Evolutionary conservation across 2,888 invertebrate species (phyloP).

Genomic region (Cancer borealis): DNA sequence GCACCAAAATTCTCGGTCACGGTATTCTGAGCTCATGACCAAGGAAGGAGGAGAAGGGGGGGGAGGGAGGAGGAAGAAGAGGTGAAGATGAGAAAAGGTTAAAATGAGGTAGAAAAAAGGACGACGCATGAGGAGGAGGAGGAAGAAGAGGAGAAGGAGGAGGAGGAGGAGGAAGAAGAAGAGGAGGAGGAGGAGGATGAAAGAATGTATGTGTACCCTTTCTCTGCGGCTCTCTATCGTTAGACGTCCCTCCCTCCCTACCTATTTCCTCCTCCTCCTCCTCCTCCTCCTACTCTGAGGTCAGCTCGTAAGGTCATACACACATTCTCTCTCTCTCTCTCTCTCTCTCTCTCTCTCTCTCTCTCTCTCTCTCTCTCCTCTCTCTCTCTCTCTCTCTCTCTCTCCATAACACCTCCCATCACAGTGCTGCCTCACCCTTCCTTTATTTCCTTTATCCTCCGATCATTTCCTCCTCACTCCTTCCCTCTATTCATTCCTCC

Average conservation of each 20-base stretch:
- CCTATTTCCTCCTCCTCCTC: neutral
- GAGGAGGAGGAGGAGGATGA: neutral
- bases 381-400: constrained; percentile 51
- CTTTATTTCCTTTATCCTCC: neutral
- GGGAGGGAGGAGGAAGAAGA: neutral
- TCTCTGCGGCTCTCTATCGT: neutral
- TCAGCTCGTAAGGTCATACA: neutral
- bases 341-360: neutral
- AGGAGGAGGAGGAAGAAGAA: neutral
- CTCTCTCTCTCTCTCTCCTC: constrained; percentile 41
- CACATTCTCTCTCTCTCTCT: neutral
- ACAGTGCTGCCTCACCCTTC: neutral
- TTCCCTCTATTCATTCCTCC: neutral
- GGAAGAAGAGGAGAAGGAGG: constrained; percentile 22
- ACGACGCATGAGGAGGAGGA: neutral
- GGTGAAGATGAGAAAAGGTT: constrained; percentile 23
- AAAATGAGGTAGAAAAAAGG: neutral
- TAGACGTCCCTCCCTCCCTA: neutral
- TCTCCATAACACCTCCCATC: neutral
- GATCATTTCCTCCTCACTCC: neutral
- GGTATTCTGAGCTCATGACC: constrained; percentile 25
- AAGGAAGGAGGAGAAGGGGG: constrained; percentile 31
- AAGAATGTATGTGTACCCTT: constrained; percentile 40
- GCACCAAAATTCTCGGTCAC: constrained; percentile 47
- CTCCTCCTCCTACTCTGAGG: neutral